These are phyloP conservation scores for Vidua macroura DNA, from an alignment of 2,113 vertebrate species.

Conservation along the genomic window DNA sequence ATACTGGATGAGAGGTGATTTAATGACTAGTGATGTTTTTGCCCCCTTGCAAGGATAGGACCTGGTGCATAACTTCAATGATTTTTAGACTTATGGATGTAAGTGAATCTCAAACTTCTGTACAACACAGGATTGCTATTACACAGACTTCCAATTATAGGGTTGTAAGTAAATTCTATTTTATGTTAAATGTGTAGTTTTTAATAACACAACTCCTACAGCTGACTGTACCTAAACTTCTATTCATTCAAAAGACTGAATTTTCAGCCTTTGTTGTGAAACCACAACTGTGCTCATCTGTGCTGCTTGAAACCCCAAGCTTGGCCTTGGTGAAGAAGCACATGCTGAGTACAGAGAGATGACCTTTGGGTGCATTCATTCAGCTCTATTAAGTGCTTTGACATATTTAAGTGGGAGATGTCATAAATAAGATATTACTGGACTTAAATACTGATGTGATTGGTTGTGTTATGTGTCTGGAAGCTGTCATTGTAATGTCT, in stretches of 20 bases:
- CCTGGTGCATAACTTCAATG: background rate
- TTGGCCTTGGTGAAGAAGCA: background rate
- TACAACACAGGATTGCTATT: background rate
- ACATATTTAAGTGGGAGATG: background rate
- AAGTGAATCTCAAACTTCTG: background rate
- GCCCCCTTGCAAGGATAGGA: background rate
- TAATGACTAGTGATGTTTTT: background rate
- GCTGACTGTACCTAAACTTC: background rate
- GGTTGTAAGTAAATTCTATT: background rate
- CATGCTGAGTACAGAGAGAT: background rate
- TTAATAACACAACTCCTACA: background rate
- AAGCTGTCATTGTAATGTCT: background rate
- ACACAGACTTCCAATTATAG: background rate
- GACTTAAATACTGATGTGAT: background rate
- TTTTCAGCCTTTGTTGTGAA: background rate
- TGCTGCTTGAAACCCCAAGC: background rate
- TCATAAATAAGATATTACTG: background rate
- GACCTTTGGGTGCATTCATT: conserved; percentile 6
- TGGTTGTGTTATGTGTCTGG: background rate
- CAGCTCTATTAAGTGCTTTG: background rate
- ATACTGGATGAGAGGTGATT: background rate
- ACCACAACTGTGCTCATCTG: background rate
- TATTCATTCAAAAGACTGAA: background rate
- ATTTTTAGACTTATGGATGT: background rate
- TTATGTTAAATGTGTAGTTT: background rate